Base-by-base conservation (phyloP, 2,113 vertebrate genomes). In the Trichomycterus rosablanca region DNA sequence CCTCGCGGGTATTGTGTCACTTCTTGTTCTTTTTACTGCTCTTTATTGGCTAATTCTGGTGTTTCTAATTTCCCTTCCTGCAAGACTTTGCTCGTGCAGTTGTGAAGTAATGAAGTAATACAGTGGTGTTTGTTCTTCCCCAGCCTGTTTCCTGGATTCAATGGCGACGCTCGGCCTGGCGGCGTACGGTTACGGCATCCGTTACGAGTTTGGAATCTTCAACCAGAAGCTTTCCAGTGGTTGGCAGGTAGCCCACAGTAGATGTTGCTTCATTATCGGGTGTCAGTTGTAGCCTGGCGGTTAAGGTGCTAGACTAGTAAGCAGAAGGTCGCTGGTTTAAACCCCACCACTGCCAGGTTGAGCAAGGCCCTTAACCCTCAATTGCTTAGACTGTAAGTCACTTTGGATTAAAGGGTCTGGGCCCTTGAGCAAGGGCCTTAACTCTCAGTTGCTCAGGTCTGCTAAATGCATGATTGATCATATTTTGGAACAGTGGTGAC, bases 201-300 rank as follows among this genome's bases (percentile, higher is more conserved):
- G 91, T 56, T 93, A 94, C 0, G 92, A 94, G 63, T 94, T 93
- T n/a, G 92, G 92, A 10, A 93, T 94, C 78, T 94, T 94, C 78
- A 94, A 93, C 63, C 92, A 94, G 82, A 94, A 84, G 81, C 90
- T 93, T 53, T 61, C 84, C 0, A 76, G 87, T 0, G 92, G 92
- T 63, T 94, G 91, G 91, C 92, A 94, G 89, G 92, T 94, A n/a
- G n/a, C n/a, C n/a, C n/a, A 75, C 16, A 19, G 9, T 24, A 32
- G 34, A 8, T 14, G 8, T 14, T 1, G 6, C 5, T 49, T 49
- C 7, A 5, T 15, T 35, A 1, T 35, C 1, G 3, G 1, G 9
- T n/a, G n/a, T n/a, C n/a, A n/a, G n/a, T n/a, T n/a, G n/a, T n/a
- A n/a, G n/a, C n/a, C n/a, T n/a, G n/a, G n/a, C n/a, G n/a, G n/a